Conservation (phyloP, 2,797 vertebrate species). For the Catamblyrhynchus diadema region DNA sequence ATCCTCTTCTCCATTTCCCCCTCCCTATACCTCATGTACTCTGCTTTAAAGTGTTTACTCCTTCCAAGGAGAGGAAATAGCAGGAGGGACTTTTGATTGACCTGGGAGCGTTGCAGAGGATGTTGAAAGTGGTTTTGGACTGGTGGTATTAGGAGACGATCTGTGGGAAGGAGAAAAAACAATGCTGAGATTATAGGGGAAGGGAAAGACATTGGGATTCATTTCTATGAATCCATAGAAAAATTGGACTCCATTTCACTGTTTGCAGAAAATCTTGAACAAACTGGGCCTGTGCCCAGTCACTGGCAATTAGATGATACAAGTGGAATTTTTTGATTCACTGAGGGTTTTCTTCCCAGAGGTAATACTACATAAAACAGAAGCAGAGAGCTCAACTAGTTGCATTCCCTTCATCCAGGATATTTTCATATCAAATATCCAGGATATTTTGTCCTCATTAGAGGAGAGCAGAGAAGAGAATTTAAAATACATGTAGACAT, state of each 20-base stretch:
- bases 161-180: not conserved
- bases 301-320: not conserved
- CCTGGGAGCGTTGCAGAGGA: not conserved
- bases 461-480: not conserved
- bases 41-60: not conserved
- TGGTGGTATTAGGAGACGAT: not conserved
- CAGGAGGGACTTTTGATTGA: not conserved
- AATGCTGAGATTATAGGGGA: not conserved
- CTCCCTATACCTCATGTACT: accelerated
- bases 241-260: not conserved
- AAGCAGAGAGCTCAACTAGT: not conserved
- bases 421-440: not conserved
- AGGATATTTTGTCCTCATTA: not conserved
- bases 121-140: not conserved
- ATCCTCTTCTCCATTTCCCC: not conserved
- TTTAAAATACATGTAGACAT: not conserved
- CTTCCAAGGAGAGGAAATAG: not conserved
- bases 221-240: not conserved
- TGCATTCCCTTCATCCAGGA: not conserved
- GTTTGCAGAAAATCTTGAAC: not conserved
- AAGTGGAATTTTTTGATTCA: not conserved
- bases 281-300: not conserved
- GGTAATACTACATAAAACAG: not conserved
- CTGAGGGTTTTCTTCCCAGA: not conserved
- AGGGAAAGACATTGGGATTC: not conserved